phyloP scores from a whole-genome alignment of 2,888 invertebrate species.

The Coleophora flavipennella region DNA sequence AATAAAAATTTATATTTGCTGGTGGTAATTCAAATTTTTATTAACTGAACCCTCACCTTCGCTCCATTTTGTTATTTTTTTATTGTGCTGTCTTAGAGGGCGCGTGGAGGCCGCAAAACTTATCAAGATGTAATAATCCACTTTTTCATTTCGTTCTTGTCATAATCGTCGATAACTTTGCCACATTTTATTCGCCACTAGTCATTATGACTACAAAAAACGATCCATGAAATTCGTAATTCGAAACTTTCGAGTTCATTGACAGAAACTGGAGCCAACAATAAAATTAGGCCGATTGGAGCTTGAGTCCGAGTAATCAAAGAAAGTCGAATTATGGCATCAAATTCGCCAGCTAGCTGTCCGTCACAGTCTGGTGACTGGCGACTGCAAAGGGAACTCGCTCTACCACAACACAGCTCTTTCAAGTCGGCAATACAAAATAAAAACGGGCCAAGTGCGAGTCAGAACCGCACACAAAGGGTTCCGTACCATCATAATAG shows the following conservation, averaged over 20 bases:
- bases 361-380: conserved; percentile 30
- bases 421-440: conserved; percentile 5
- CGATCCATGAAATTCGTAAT: not conserved
- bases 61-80: no score
- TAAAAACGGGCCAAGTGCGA: no score
- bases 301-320: not conserved
- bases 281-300: conserved; percentile 1
- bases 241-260: not conserved
- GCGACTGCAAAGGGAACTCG: conserved; percentile 30
- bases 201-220: not conserved
- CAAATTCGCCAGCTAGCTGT: conserved; percentile 20
- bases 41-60: no score
- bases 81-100: no score
- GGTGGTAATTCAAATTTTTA: no score
- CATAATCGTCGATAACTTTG: not conserved
- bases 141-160: not conserved
- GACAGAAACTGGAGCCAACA: not conserved
- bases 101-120: no score
- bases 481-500: no score
- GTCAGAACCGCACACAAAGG: no score
- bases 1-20: no score
- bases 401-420: conserved; percentile 17
- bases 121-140: not conserved
- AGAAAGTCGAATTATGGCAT: conserved; percentile 27
- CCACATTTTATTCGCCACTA: no score